phyloP scores from a whole-genome alignment of 2,888 invertebrate species.

The Andrena trimmerana region DNA sequence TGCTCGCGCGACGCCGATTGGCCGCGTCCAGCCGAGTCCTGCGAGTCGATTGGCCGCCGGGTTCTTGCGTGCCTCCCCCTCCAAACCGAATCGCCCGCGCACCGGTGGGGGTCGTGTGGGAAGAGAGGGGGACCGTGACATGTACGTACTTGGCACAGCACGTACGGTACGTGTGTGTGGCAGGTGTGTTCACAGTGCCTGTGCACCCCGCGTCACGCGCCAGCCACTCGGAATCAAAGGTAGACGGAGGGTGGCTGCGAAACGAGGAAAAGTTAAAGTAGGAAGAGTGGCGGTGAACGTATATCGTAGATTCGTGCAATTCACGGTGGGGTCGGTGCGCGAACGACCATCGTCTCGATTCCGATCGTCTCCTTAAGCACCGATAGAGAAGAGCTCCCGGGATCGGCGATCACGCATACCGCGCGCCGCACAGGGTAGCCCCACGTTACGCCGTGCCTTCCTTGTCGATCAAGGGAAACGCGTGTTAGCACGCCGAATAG shows the following conservation, averaged over 20 bases:
- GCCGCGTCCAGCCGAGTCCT: conserved; percentile 45
- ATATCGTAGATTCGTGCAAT: neutral
- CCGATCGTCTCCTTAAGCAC: neutral
- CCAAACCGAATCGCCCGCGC: neutral
- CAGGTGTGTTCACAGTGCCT: conserved; percentile 69
- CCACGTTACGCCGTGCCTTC: neutral
- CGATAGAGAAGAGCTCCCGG: conserved; percentile 2
- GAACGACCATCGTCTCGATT: conserved; percentile 17
- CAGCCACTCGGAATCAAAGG: conserved; percentile 50
- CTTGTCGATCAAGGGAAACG: neutral
- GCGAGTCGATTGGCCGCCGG: conserved; percentile 47
- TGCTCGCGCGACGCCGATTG: conserved; percentile 53
- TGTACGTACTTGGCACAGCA: conserved; percentile 35
- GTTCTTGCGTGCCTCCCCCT: conserved; percentile 28
- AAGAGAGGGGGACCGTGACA: conserved; percentile 31
- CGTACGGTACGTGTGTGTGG: conserved; percentile 40
- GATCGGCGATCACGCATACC: neutral
- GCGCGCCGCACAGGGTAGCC: conserved; percentile 6
- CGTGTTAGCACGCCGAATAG: conserved; percentile 12
- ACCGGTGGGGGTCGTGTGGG: neutral
- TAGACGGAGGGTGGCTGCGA: conserved; percentile 47
- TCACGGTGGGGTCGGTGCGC: neutral
- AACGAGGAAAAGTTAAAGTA: conserved; percentile 6
- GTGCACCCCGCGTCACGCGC: conserved; percentile 66
- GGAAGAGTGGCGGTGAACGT: conserved; percentile 1